Base-by-base conservation (phyloP, 2,797 vertebrate species). In the Aythya fuligula region DNA sequence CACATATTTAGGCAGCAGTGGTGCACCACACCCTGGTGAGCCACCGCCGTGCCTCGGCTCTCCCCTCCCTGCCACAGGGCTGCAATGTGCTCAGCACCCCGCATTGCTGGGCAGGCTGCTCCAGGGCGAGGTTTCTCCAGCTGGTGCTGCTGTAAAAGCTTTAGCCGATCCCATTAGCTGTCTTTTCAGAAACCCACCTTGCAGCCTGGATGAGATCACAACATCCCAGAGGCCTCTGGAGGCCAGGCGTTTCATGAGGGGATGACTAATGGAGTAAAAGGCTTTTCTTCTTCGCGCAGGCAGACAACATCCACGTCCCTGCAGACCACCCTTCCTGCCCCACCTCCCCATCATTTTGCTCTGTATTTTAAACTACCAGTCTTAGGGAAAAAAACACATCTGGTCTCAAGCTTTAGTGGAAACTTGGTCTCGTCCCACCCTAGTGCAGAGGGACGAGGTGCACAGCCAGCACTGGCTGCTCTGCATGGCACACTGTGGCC, bases 131-230 rank as follows among this genome's bases (percentile, higher is more conserved):
- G 11, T 49, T 85, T 65, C 90, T 87, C 57, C 92, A 90, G 84
- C 64, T 92, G 65, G 45, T 65, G 75, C 49, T 54, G 32, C 5
- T 87, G 82, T 87, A 80, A 85, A 91, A 79, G 65, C 61, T 47
- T 71, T 80, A 80, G 41, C 53, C 57, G 67, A 87, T 82, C 77
- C 81, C 60, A 28, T 82, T 93, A 75, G 24, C 43, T 19, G 13
- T 39, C 71, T 91, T 91, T 60, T n/a, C 69, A 89, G 79, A 81
- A 94, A 24, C 58, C 67, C 58, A 86, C 82, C 91, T 91, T 96
- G 70, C 47, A 66, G 38, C 13, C 78, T 28, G 1, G 7, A 62
- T 73, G 85, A 91, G 85, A 87, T 85, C 85, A 92, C 0, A 0
- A 49, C 82, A 90, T 49, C 7, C 47, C 80, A 6, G 3, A 21